Evolutionary conservation across 2,888 invertebrate species (phyloP).

Genomic region (Stenchaetothrips biformis): DNA sequence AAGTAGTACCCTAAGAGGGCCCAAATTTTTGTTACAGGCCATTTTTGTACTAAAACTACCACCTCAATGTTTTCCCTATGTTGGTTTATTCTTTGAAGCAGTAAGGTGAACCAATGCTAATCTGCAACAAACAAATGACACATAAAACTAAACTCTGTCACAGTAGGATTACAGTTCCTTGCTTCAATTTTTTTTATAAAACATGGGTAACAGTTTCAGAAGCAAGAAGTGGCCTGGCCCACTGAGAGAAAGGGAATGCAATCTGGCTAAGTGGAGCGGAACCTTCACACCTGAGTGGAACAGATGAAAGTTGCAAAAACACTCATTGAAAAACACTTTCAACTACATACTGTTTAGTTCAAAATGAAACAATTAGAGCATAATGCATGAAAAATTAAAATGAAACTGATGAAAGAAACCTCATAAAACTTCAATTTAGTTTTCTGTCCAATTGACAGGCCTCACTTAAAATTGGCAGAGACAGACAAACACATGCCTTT

Average conservation of each 20-base stretch:
- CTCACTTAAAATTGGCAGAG: too few species aligned
- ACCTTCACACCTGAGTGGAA: constrained; percentile 6
- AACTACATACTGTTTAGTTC: too few species aligned
- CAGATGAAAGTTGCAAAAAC: not conserved
- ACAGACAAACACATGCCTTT: too few species aligned
- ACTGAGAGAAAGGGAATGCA: not conserved
- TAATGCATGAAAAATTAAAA: too few species aligned
- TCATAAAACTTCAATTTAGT: too few species aligned
- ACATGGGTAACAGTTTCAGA: not conserved
- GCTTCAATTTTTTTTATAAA: not conserved
- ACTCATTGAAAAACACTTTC: not conserved
- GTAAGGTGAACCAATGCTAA: not conserved
- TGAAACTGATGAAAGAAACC: too few species aligned
- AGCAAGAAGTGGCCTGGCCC: not conserved
- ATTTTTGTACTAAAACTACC: not conserved
- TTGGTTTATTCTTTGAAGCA: not conserved
- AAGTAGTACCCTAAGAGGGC: not conserved
- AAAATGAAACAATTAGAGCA: too few species aligned
- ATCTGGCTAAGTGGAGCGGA: not conserved
- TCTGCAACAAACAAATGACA: not conserved
- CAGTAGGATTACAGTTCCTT: not conserved
- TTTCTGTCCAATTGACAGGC: too few species aligned
- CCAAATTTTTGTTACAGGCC: not conserved
- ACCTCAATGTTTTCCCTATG: not conserved
- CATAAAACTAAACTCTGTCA: not conserved